Conservation (phyloP, 1,140 invertebrate genomes). For the Drosophila nannoptera region DNA sequence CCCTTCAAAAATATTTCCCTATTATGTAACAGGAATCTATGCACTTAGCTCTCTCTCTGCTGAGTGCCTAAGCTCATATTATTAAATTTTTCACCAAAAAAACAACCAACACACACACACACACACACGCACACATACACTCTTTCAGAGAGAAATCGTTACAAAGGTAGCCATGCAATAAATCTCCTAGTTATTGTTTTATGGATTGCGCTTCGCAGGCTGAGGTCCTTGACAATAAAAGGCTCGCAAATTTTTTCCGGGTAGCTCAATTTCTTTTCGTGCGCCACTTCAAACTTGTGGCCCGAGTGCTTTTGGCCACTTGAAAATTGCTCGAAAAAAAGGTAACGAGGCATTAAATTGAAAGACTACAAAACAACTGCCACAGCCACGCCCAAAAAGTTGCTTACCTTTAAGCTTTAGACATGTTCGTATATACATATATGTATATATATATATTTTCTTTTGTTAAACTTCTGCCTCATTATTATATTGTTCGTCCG, state of each 20-base stretch:
- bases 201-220: constrained; percentile 48
- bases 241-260: constrained; percentile 23
- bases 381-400: constrained; percentile 12
- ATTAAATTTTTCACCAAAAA: constrained; percentile 37
- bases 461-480: constrained; percentile 54
- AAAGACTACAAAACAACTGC: constrained; percentile 18
- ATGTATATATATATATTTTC: constrained; percentile 13
- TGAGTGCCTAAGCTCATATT: constrained; percentile 20
- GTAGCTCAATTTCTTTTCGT: constrained; percentile 9
- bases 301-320: constrained; percentile 53
- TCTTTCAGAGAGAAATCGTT: constrained; percentile 15
- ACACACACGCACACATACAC: too few relatives aligned
- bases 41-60: background rate
- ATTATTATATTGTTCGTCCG: constrained; percentile 53
- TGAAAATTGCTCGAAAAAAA: constrained; percentile 56
- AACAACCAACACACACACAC: background rate
- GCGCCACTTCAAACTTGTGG: constrained; percentile 60
- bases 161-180: constrained; percentile 46
- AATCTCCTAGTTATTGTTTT: constrained; percentile 71
- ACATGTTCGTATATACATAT: background rate
- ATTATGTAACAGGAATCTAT: background rate
- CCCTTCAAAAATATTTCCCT: background rate
- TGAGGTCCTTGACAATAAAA: constrained; percentile 64
- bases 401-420: constrained; percentile 36
- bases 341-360: constrained; percentile 75